Evolutionary conservation across 2,113 vertebrate genomes (phyloP), one percentile per base, ranked within the genome.

Genomic region (Piprites chloris): DNA sequence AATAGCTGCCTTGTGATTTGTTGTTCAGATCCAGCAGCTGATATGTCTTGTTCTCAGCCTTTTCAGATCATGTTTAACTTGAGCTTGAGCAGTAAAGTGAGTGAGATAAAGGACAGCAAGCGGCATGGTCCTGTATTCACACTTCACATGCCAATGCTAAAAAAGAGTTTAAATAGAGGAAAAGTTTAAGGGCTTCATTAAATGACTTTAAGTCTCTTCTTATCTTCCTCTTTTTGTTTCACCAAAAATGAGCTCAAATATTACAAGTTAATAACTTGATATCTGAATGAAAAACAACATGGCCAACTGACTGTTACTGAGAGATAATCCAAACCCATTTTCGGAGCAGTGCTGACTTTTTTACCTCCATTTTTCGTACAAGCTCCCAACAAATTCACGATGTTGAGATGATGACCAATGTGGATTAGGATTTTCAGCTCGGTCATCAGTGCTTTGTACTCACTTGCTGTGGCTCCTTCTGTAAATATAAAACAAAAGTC

Each of bases 401-500:
- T 99, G 33, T 99, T 99, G 74, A 99, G 98, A 74, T 99, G 99
- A 90, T 99, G 98, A 67, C 99, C 99, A 20, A 99, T 98, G 88
- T 99, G 98, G 95, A 98, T 99, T 93, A 99, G 97, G 95, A 99
- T 99, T 97, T 99, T 99, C 90, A 99, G 98, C 82, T 99, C 99
- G 11, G 99, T 99, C 99, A 99, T 99, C 79, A 99, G 97, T n/a
- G 99, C 99, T 95, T 99, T 99, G 97, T 99, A 98, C 63, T 99
- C 99, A 1, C 98, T 99, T 96, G 98, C 98, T 37, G 99, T 99
- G 88, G 99, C 99, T 39, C 99, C 99, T 98, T 99, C 99, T 99
- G 96, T 97, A 98, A 98, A 96, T 67, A 90, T 52, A 87, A 96
- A 85, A 37, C 84, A 82, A 88, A 72, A 78, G 17, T 96, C 59